Evolutionary conservation across 2,888 invertebrate genomes (phyloP).

Genomic region (Synergus japonicus): DNA sequence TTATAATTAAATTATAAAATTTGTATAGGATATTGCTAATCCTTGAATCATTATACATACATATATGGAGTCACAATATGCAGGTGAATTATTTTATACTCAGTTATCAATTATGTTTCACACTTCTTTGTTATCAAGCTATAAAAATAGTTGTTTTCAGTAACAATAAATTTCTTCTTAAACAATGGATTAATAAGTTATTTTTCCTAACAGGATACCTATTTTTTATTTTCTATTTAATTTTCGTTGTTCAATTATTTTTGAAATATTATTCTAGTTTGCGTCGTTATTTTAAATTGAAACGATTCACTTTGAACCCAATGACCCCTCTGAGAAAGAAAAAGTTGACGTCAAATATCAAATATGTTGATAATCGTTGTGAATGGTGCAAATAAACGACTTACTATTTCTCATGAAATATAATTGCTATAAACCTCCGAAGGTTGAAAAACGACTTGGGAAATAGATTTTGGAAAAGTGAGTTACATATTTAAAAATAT

Average conservation of each 20-base stretch:
- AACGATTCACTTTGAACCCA: background rate
- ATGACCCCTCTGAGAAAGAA: slow-evolving; percentile 32
- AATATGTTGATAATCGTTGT: slow-evolving; percentile 6
- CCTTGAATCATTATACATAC: background rate
- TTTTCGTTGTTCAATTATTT: background rate
- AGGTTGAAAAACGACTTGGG: background rate
- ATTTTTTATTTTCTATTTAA: background rate
- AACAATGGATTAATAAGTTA: too few species aligned
- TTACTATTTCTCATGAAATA: background rate
- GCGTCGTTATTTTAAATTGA: background rate
- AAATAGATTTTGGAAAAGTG: background rate
- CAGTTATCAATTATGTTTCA: background rate
- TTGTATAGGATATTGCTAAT: background rate
- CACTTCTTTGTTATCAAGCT: background rate
- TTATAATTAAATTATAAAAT: background rate
- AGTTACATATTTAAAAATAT: background rate
- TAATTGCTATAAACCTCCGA: background rate
- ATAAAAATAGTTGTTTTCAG: background rate
- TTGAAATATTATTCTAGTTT: background rate
- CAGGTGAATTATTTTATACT: background rate
- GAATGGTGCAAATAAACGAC: background rate
- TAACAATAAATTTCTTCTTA: too few species aligned
- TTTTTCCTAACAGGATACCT: too few species aligned
- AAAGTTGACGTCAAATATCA: slow-evolving; percentile 24
- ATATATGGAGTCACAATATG: background rate